These are phyloP conservation scores for Lineus longissimus DNA, from an alignment of 1,140 invertebrate genomes.

Conservation along the genomic window DNA sequence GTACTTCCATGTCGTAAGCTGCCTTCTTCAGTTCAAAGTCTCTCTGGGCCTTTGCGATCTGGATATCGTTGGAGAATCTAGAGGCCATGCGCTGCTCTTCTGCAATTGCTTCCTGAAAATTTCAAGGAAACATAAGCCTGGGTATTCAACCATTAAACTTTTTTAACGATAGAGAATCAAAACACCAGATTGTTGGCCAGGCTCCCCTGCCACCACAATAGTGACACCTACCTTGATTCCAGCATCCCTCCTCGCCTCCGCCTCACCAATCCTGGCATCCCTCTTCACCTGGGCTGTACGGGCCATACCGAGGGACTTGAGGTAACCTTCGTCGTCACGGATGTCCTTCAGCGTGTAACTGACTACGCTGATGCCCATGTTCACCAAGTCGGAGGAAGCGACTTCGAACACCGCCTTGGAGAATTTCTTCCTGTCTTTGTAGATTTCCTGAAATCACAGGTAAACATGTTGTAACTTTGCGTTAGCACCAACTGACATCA, in stretches of 20 bases:
- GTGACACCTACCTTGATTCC: conserved; percentile 44
- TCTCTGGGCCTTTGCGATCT: conserved; percentile 91
- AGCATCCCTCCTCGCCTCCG: conserved; percentile 67
- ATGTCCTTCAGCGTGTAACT: conserved; percentile 98
- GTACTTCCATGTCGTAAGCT: conserved; percentile 93
- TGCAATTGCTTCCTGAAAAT: conserved; percentile 73
- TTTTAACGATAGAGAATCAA: no score
- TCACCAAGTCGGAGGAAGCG: conserved; percentile 86
- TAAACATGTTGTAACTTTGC: background rate
- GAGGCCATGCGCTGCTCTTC: conserved; percentile 92
- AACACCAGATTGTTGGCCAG: no score
- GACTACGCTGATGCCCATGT: conserved; percentile 97
- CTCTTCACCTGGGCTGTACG: conserved; percentile 94
- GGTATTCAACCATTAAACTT: background rate
- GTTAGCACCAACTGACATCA: background rate
- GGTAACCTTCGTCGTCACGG: conserved; percentile 93
- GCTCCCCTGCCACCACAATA: background rate
- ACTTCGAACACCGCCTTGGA: conserved; percentile 74
- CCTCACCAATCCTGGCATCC: conserved; percentile 93
- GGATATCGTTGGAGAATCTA: conserved; percentile 79
- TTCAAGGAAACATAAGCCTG: background rate
- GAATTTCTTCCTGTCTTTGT: conserved; percentile 98
- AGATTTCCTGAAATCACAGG: conserved; percentile 78
- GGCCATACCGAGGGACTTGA: conserved; percentile 92
- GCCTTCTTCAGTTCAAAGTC: conserved; percentile 98